Evolutionary conservation across 2,797 vertebrate genomes (phyloP).

Genomic region (Enteromius unitaeniatus): DNA sequence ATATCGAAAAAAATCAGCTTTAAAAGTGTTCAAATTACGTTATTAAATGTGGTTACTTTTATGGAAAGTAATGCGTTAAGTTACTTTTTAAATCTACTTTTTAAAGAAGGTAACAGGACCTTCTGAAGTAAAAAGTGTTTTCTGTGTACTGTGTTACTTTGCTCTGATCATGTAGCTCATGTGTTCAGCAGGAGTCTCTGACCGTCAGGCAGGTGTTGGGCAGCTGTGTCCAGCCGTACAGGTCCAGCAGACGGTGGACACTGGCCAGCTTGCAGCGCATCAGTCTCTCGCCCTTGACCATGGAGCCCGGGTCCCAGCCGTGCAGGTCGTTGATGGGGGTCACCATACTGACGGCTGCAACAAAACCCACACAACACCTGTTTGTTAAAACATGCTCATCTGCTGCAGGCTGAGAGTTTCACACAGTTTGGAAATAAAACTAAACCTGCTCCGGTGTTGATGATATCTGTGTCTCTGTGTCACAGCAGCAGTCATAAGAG

Average conservation of each 20-base stretch:
- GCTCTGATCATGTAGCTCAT: no score
- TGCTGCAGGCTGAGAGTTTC: neutral
- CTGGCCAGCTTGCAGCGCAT: conserved; percentile 95
- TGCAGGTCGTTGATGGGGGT: conserved; percentile 93
- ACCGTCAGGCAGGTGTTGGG: conserved; percentile 87
- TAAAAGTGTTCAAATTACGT: neutral
- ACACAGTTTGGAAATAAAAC: neutral
- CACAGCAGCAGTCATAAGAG: neutral
- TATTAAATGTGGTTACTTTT: no score
- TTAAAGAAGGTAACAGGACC: no score
- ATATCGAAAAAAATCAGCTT: neutral
- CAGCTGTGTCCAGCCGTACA: conserved; percentile 92
- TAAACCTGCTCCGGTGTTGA: neutral
- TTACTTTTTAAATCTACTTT: no score
- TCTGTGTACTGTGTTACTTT: no score
- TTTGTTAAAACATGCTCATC: neutral
- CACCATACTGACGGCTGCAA: conserved; percentile 86
- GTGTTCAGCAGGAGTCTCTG: conserved; percentile 61
- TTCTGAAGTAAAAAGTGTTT: neutral
- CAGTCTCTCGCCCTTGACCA: conserved; percentile 92
- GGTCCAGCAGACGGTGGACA: conserved; percentile 90
- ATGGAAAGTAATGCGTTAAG: no score
- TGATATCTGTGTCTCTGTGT: neutral
- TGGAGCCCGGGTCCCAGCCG: conserved; percentile 79
- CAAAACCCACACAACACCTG: conserved; percentile 36